Evolutionary conservation across 2,797 vertebrate species (phyloP), one percentile per base, ranked within the genome.

Genomic region (Scolopax bukidnonensis): DNA sequence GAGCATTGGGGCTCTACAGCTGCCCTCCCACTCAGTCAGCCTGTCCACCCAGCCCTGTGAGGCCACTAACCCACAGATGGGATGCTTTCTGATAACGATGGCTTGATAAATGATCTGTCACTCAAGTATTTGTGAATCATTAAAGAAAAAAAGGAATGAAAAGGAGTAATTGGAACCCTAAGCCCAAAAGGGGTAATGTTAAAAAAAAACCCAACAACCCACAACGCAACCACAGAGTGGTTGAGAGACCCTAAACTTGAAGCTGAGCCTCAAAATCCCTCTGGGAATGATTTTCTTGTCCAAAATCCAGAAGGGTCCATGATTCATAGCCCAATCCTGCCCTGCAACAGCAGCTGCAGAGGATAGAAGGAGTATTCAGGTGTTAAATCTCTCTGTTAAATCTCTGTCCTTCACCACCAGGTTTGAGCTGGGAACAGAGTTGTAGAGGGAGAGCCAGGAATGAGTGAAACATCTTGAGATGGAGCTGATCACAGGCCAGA

Each of bases 81-180:
- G 87, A 90, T 94, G 89, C 71, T 87, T 84, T 67, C 86, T 93
- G 94, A 91, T 89, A 95, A 94, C 38, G 25, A 56, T 54, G 77
- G 94, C 95, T 97, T 96, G 96, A 95, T 96, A 95, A 96, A 90
- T 89, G 88, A 94, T 89, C 74, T 95, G 96, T 96, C 97, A 97
- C 84, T 97, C 95, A 97, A 95, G 45, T 81, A 83, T 91, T 89
- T 93, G 73, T 32, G 3, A 95, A 85, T 60, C 79, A 47, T 89
- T 95, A 71, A 91, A 69, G 87, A 47, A 77, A 93, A 36, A 89
- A 83, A 60, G 9, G 43, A 89, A 87, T 65, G 38, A 80, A 71
- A 90, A 87, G 41, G 41, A 88, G 79, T 87, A 93, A 96, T 95
- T 60, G 60, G 65, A 93, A 81, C n/a, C 25, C 47, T 84, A 41